Evolutionary conservation across 2,113 vertebrate species (phyloP).

Genomic region (Lathamus discolor): DNA sequence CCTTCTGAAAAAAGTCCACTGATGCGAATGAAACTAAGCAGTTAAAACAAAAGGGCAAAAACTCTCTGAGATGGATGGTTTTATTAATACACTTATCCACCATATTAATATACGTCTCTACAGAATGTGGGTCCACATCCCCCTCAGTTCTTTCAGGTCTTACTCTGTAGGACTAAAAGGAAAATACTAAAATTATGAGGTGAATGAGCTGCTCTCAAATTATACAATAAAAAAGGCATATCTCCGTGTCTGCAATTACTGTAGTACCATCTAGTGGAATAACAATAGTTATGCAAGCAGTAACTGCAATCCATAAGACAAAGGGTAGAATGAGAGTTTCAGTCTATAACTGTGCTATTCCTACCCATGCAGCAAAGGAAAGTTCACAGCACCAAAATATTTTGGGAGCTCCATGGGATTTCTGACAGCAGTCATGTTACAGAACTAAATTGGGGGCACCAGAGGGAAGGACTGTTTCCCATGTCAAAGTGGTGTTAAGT

Average conservation of each 20-base stretch:
- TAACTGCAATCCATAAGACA: not conserved
- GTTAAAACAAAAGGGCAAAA: not conserved
- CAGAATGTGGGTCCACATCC: not conserved
- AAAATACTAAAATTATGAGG: not conserved
- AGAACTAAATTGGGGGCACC: not conserved
- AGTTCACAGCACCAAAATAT: not conserved
- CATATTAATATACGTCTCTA: not conserved
- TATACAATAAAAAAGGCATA: not conserved
- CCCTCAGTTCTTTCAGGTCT: not conserved
- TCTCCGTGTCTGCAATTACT: not conserved
- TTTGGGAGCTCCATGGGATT: not conserved
- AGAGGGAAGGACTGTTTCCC: not conserved
- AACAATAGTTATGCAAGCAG: not conserved
- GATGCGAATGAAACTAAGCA: not conserved
- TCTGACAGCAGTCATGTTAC: not conserved
- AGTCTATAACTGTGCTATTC: not conserved
- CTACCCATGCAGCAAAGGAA: not conserved
- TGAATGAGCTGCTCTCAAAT: not conserved
- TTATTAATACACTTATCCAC: not conserved
- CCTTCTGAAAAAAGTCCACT: not conserved
- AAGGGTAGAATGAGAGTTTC: not conserved
- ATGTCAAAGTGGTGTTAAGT: not conserved
- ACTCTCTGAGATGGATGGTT: not conserved
- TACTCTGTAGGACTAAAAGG: not conserved
- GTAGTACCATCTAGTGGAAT: constrained; percentile 69